phyloP scores from a whole-genome alignment of 2,797 vertebrate species.

The Cygnus olor region DNA sequence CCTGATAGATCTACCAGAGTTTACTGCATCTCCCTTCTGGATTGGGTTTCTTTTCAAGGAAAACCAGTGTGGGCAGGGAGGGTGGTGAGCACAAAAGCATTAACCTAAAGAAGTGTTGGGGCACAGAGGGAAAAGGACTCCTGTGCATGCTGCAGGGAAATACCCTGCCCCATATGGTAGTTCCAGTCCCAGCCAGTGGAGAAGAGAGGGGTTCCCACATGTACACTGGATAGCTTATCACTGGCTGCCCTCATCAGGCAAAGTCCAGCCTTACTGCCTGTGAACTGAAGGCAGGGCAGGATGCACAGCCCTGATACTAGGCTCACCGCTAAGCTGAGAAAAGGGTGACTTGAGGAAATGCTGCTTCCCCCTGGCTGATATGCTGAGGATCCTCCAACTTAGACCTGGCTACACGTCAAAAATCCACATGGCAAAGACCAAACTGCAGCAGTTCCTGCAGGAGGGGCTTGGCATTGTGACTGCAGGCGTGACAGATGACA shows the following conservation, averaged over 20 bases:
- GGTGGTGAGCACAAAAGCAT: not conserved
- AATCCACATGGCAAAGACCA: not conserved
- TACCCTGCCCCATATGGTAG: not conserved
- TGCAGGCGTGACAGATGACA: not conserved
- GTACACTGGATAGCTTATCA: not conserved
- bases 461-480: not conserved
- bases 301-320: not conserved
- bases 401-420: not conserved
- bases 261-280: not conserved
- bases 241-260: not conserved
- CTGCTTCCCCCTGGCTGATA: not conserved
- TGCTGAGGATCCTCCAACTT: not conserved
- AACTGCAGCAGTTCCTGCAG: not conserved
- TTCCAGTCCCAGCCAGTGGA: not conserved
- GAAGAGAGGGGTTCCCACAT: not conserved
- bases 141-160: not conserved
- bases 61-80: not conserved
- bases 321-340: not conserved
- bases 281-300: accelerated
- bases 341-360: not conserved
- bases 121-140: not conserved
- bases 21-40: not conserved
- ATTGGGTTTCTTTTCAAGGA: not conserved
- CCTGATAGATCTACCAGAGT: not conserved
- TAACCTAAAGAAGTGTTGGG: accelerated